Percentiles rank a stretch among this genome's conserved stretches.
These are phyloP conservation scores for Cotesia chilonis DNA, from an alignment of 1,140 invertebrate species.

Conservation along the genomic window DNA sequence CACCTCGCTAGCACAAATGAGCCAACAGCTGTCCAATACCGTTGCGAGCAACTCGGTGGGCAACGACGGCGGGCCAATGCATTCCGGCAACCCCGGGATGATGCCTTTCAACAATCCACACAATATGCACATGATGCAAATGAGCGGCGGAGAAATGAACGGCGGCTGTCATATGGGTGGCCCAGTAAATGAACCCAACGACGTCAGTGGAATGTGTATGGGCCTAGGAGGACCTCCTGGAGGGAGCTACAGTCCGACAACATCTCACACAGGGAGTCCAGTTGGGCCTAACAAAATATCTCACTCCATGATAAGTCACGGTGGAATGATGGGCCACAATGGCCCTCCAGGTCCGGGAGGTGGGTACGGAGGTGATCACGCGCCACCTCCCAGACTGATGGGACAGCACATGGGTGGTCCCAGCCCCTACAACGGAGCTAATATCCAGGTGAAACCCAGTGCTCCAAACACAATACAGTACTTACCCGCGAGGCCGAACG, in stretches of 20 bases:
- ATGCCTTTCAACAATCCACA: conserved; percentile 64
- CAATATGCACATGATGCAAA: conserved; percentile 68
- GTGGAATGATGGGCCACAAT: conserved; percentile 69
- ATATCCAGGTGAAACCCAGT: conserved; percentile 93
- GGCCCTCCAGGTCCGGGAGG: conserved; percentile 50
- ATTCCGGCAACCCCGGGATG: conserved; percentile 63
- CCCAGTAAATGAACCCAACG: conserved; percentile 65
- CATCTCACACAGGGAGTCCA: conserved; percentile 60
- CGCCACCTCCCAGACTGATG: conserved; percentile 61
- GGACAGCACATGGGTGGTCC: conserved; percentile 64
- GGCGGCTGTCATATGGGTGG: conserved; percentile 63
- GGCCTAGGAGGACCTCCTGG: conserved; percentile 63
- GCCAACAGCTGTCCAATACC: conserved; percentile 85
- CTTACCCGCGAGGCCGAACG: conserved; percentile 88
- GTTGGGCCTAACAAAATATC: conserved; percentile 59
- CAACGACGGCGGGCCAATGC: conserved; percentile 60
- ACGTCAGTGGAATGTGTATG: conserved; percentile 68
- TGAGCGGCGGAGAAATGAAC: conserved; percentile 62
- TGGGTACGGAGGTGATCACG: conserved; percentile 50
- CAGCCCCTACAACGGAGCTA: conserved; percentile 81
- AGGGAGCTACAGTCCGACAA: conserved; percentile 60
- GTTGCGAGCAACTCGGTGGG: conserved; percentile 70
- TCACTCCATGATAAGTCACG: conserved; percentile 63
- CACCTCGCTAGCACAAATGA: conserved; percentile 93
- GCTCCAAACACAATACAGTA: conserved; percentile 98